These are phyloP conservation scores for Nomada goodeniana DNA, from an alignment of 2,888 invertebrate species.

Conservation along the genomic window DNA sequence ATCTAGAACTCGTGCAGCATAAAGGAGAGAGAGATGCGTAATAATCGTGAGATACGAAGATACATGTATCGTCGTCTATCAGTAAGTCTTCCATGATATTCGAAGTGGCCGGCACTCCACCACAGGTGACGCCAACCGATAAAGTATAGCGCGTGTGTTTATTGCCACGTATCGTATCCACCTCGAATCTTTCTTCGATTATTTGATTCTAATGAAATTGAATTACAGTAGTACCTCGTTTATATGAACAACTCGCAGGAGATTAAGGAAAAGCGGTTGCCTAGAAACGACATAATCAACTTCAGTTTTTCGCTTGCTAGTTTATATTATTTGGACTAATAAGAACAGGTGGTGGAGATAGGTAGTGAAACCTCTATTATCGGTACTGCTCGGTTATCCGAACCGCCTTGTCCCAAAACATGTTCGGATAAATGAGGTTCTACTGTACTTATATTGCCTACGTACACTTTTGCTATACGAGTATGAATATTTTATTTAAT, in stretches of 20 bases:
- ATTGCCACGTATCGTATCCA: background rate
- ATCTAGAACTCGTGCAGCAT: conserved; percentile 4
- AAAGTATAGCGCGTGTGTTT: conserved; percentile 4
- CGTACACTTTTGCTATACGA: background rate
- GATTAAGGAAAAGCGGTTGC: too few relatives aligned
- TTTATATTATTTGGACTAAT: too few relatives aligned
- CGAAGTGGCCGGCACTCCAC: background rate
- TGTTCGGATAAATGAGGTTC: too few relatives aligned
- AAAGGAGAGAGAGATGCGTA: background rate
- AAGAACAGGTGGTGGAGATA: too few relatives aligned
- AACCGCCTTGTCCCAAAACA: too few relatives aligned
- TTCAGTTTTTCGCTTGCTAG: too few relatives aligned
- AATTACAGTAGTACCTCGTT: background rate
- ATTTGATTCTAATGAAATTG: too few relatives aligned
- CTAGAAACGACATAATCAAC: too few relatives aligned
- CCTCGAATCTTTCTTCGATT: background rate
- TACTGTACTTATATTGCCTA: background rate
- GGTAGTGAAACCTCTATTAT: too few relatives aligned
- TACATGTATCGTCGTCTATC: conserved; percentile 22
- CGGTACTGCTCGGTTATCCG: too few relatives aligned
- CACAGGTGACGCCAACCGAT: conserved; percentile 14
- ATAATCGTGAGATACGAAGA: conserved; percentile 3
- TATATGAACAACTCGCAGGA: too few relatives aligned
- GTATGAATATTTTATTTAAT: background rate
- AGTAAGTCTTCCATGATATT: conserved; percentile 17